Conservation (phyloP, 2,797 vertebrate species). For the Xenentodon cancila region DNA sequence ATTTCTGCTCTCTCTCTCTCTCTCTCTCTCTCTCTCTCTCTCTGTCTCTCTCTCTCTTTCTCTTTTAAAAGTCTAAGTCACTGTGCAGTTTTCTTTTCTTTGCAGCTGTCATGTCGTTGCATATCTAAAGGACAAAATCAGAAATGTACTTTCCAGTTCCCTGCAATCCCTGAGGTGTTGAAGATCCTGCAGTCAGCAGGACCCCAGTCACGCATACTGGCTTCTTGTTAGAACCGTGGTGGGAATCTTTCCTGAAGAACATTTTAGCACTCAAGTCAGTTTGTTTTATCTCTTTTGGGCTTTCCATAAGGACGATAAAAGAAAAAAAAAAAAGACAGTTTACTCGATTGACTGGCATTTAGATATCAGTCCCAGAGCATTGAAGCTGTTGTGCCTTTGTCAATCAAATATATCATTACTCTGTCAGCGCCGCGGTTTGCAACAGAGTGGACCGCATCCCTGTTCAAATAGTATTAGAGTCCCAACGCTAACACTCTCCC, state of each 20-base stretch:
- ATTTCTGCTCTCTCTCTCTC: no score
- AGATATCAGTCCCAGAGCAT: slow-evolving; percentile 44
- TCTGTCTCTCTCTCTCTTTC: no score
- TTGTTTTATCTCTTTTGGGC: slow-evolving; percentile 2
- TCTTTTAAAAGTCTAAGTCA: slow-evolving; percentile 5
- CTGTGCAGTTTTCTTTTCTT: slow-evolving; percentile 12
- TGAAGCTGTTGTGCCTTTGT: slow-evolving; percentile 35
- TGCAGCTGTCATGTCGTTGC: slow-evolving; percentile 29
- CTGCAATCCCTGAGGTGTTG: slow-evolving; percentile 21
- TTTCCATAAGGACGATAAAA: slow-evolving; percentile 3
- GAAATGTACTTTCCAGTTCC: slow-evolving; percentile 18
- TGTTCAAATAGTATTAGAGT: slow-evolving; percentile 68
- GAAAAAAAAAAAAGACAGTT: slow-evolving; percentile 10
- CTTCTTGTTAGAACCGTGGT: slow-evolving; percentile 9
- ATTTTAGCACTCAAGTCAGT: not conserved
- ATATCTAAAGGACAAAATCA: slow-evolving; percentile 12
- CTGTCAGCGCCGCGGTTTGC: slow-evolving; percentile 47
- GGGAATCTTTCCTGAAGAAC: slow-evolving; percentile 14
- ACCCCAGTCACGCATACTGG: slow-evolving; percentile 6
- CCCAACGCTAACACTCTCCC: slow-evolving; percentile 54
- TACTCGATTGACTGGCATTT: slow-evolving; percentile 35
- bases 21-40: no score
- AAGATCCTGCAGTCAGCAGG: slow-evolving; percentile 9
- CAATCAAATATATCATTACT: slow-evolving; percentile 75
- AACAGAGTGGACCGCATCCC: slow-evolving; percentile 67